phyloP scores from a whole-genome alignment of 2,113 vertebrate species.

The Limnothrissa miodon region DNA sequence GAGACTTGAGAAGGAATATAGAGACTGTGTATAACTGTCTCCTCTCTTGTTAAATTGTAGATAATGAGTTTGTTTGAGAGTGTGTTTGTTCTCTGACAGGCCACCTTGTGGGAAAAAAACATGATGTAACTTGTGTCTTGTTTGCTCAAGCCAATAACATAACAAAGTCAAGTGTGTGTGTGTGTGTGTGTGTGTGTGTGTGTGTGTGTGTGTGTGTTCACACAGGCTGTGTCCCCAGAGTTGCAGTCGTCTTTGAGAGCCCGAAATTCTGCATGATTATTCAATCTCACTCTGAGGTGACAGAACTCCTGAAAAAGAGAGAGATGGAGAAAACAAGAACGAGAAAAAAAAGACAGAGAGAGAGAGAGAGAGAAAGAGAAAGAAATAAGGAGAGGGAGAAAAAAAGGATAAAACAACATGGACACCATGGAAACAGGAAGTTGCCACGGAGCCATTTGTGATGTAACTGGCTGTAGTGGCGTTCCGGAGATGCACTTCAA shows the following conservation, averaged over 20 bases:
- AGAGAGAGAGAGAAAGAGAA: neutral
- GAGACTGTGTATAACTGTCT: neutral
- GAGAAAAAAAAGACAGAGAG: neutral
- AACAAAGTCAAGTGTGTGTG: neutral
- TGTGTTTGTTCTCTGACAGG: neutral
- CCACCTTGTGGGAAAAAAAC: neutral
- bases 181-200: neutral
- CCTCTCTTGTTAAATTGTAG: neutral
- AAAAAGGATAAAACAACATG: neutral
- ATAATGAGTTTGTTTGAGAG: neutral
- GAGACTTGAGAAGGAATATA: neutral
- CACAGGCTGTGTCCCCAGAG: neutral
- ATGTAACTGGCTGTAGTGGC: conserved; percentile 6
- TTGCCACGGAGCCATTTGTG: neutral
- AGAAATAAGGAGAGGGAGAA: neutral
- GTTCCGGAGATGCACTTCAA: conserved; percentile 5
- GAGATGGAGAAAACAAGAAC: neutral
- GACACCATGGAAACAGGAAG: conserved; percentile 13
- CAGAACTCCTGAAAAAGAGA: neutral
- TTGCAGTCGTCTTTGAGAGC: neutral
- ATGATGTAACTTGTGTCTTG: neutral
- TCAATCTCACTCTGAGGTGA: neutral
- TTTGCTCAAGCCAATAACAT: neutral
- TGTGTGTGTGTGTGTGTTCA: neutral
- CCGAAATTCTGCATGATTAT: neutral